phyloP scores from a whole-genome alignment of 2,797 vertebrate species.

The Enteromius paludinosus region DNA sequence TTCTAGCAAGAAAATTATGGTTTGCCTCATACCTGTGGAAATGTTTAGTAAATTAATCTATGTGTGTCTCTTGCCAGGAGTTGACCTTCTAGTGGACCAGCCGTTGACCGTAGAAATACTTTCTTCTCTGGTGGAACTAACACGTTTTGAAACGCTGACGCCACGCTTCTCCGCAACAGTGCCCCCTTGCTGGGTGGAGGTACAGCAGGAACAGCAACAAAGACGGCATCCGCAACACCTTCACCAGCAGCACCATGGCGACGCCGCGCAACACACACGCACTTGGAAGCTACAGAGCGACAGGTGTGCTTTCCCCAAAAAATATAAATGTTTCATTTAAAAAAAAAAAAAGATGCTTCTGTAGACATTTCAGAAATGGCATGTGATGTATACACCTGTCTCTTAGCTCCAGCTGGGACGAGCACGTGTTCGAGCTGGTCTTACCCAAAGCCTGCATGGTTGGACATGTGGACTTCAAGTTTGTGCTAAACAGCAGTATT shows the following conservation, averaged over 20 bases:
- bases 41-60: background rate
- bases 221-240: conserved; percentile 95
- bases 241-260: conserved; percentile 97
- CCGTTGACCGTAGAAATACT: conserved; percentile 89
- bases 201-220: conserved; percentile 98
- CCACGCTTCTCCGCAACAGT: conserved; percentile 97
- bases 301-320: conserved; percentile 74
- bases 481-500: conserved; percentile 95
- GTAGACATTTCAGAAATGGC: background rate
- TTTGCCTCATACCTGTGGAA: background rate
- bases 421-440: conserved; percentile 97
- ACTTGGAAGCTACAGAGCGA: conserved; percentile 98
- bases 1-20: background rate
- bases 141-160: conserved; percentile 95
- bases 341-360: background rate
- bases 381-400: background rate
- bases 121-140: conserved; percentile 94
- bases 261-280: conserved; percentile 96
- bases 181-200: conserved; percentile 97
- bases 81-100: conserved; percentile 96
- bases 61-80: conserved; percentile 77
- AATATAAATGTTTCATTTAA: background rate
- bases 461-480: conserved; percentile 99
- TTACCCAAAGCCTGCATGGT: conserved; percentile 99
- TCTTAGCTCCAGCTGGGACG: conserved; percentile 94